Conservation (phyloP, 2,113 vertebrate species). For the Archilochus colubris region DNA sequence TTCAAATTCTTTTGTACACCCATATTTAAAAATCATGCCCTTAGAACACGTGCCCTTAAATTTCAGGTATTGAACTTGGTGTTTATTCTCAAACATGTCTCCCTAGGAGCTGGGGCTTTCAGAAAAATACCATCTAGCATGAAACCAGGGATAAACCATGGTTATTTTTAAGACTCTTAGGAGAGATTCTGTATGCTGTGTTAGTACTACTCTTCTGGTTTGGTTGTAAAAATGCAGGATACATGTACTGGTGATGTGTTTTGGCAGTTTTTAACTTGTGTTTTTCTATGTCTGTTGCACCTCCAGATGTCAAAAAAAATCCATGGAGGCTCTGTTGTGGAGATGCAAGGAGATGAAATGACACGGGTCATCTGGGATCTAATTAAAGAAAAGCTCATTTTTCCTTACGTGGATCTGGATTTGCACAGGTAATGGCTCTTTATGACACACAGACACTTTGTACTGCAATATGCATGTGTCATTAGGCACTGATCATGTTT, state of each 20-base stretch:
- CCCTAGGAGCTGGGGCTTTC: neutral
- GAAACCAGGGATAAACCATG: neutral
- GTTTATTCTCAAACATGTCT: neutral
- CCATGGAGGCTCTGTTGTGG: conserved; percentile 90
- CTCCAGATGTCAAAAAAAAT: conserved; percentile 94
- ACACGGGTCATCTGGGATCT: conserved; percentile 97
- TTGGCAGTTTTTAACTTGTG: neutral
- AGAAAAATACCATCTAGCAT: neutral
- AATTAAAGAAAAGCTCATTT: conserved; percentile 97
- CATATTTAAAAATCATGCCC: neutral
- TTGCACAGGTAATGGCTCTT: conserved; percentile 88
- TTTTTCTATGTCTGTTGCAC: conserved; percentile 11
- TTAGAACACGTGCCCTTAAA: neutral
- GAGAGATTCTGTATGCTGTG: neutral
- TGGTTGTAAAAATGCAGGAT: neutral
- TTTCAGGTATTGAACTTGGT: neutral
- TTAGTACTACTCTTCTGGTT: neutral
- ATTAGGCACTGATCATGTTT: neutral
- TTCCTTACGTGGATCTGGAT: conserved; percentile 93
- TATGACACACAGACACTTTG: neutral
- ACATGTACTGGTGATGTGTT: neutral
- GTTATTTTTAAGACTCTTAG: neutral
- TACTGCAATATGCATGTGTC: neutral
- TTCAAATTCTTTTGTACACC: neutral
- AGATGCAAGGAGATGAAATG: conserved; percentile 99